Percentiles rank a stretch among this genome's conserved stretches.
These are phyloP conservation scores for Orthosia gracilis DNA, from an alignment of 2,888 invertebrate species.

Conservation along the genomic window DNA sequence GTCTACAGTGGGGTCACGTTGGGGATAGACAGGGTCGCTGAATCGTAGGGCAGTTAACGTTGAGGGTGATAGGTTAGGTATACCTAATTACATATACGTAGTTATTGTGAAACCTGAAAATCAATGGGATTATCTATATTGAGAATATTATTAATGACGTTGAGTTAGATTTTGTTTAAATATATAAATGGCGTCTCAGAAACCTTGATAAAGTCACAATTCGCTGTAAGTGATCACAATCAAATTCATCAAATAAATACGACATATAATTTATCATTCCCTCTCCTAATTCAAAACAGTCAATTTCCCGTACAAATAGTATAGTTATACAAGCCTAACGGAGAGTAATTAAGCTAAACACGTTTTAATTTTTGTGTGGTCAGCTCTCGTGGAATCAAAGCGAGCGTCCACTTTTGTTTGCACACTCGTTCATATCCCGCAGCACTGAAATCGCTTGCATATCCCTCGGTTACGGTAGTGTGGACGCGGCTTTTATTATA, in stretches of 20 bases:
- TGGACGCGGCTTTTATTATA: conserved; percentile 69
- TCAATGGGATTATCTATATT: no score
- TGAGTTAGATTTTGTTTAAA: not conserved
- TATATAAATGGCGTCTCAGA: not conserved
- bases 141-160: not conserved
- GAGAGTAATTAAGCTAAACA: conserved; percentile 67
- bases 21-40: not conserved
- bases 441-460: conserved; percentile 82
- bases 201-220: no score
- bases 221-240: not conserved
- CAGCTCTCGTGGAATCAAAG: conserved; percentile 81
- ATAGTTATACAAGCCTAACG: conserved; percentile 35
- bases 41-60: not conserved
- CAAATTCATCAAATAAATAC: not conserved
- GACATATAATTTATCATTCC: not conserved
- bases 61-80: not conserved
- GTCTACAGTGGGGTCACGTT: not conserved
- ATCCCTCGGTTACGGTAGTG: conserved; percentile 71
- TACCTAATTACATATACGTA: not conserved
- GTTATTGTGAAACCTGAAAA: not conserved
- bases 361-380: conserved; percentile 72
- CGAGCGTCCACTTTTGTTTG: conserved; percentile 83
- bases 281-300: not conserved
- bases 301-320: conserved; percentile 4
- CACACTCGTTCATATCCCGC: conserved; percentile 87